Base-by-base conservation (phyloP, 2,797 vertebrate species). In the Peromyscus attwateri region DNA sequence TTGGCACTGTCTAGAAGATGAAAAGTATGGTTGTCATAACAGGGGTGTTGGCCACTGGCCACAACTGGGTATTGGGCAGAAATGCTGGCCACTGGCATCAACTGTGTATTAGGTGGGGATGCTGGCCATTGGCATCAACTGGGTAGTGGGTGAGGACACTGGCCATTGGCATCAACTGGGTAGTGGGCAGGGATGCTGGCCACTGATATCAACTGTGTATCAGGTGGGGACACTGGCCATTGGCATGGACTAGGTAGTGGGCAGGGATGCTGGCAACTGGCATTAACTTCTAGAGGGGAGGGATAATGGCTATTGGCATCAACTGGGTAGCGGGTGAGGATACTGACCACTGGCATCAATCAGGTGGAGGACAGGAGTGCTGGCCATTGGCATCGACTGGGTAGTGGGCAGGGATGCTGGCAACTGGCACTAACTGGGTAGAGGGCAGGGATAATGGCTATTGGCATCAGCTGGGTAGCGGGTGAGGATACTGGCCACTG, bases 211-310 rank as follows among this genome's bases (percentile, higher is more conserved):
- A 40, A 8, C 21, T 40, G 70, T 19, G 21, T 40, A 73, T 29
- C 6, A 9, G 70, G 19, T 11, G 19, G n/a, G 70, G 70, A 21
- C 37, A 1, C 8, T 71, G 70, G 19, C 70, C 19, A 40, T 40
- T 40, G 40, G 40, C 40, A 40, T 40, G 2, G 40, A 37, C 70
- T 23, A 19, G 9, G n/a, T 73, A 73, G 5, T 46, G 46, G 46
- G 49, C 46, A 46, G 46, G 7, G n/a, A 4, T 7, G 34, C 6
- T 49, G 43, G 83, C 25, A 25, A 62, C 37, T 83, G 37, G 8
- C 9, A 64, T 43, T 0, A 29, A 64, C 25, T 19, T 14, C 14
- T 43, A 10, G 9, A 1, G 8, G 19, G 1, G 6, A 37, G n/a
- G 23, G 10, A 29, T 23, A 1, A 3, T 73, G 37, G 19, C 21